These are phyloP conservation scores for Aplocera efformata DNA, from an alignment of 2,888 invertebrate genomes.

Conservation along the genomic window DNA sequence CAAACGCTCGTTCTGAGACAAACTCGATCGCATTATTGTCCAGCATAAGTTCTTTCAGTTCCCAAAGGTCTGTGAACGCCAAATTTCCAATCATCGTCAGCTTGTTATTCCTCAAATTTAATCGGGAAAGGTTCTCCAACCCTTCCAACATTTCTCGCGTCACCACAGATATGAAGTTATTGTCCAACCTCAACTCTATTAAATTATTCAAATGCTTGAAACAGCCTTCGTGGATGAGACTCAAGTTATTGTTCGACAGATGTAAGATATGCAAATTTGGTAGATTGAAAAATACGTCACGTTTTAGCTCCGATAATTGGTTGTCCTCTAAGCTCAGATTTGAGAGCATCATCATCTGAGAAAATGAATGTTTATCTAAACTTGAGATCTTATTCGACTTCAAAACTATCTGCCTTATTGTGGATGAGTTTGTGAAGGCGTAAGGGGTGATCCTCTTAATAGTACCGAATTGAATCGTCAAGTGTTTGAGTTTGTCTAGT, in stretches of 20 bases:
- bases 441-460: constrained; percentile 85
- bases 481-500: constrained; percentile 83
- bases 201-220: constrained; percentile 87
- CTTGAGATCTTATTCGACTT: constrained; percentile 85
- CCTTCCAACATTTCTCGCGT: constrained; percentile 89
- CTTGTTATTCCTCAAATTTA: constrained; percentile 87
- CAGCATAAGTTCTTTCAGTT: constrained; percentile 84
- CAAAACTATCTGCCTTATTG: constrained; percentile 84
- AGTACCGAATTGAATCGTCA: constrained; percentile 87
- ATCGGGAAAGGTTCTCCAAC: constrained; percentile 84
- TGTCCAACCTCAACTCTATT: constrained; percentile 88
- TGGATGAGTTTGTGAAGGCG: constrained; percentile 87
- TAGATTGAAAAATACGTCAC: constrained; percentile 87
- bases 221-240: constrained; percentile 91
- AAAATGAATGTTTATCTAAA: constrained; percentile 85
- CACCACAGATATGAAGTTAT: constrained; percentile 86
- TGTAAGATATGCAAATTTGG: constrained; percentile 86
- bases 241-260: constrained; percentile 92
- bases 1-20: constrained; percentile 88
- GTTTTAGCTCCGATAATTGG: constrained; percentile 85
- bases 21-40: constrained; percentile 85
- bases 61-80: constrained; percentile 88
- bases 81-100: constrained; percentile 89
- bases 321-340: constrained; percentile 88
- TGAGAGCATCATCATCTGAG: constrained; percentile 85